Conservation (phyloP, 2,113 vertebrate genomes). For the Mohoua ochrocephala region DNA sequence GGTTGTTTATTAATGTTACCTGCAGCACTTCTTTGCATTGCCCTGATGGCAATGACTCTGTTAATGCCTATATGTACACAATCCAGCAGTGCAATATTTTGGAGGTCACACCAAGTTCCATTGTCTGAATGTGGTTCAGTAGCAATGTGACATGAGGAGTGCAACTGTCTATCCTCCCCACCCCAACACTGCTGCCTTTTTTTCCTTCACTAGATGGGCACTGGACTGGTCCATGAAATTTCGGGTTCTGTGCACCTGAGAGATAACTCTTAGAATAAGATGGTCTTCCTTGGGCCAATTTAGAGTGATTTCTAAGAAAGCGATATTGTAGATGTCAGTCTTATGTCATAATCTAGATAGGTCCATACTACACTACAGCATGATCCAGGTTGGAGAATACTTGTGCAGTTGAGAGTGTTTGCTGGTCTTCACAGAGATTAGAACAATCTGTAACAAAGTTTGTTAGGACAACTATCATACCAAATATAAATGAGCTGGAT, state of each 20-base stretch:
- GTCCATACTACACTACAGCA: background rate
- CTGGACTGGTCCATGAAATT: background rate
- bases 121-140: background rate
- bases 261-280: background rate
- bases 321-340: background rate
- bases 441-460: background rate
- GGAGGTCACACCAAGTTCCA: background rate
- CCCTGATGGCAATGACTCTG: background rate
- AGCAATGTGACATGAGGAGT: background rate
- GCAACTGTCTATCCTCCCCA: background rate
- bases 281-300: background rate
- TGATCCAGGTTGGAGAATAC: background rate
- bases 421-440: background rate
- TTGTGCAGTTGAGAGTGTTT: background rate
- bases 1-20: background rate
- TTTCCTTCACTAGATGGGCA: background rate
- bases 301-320: background rate
- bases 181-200: background rate
- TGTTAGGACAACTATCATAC: background rate
- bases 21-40: background rate
- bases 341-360: background rate
- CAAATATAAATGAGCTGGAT: background rate
- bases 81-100: background rate
- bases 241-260: background rate
- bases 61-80: background rate